Percentiles rank a stretch among this genome's conserved stretches.
These are phyloP conservation scores for Cerastis rubricosa DNA, from an alignment of 2,888 invertebrate species.

Conservation along the genomic window DNA sequence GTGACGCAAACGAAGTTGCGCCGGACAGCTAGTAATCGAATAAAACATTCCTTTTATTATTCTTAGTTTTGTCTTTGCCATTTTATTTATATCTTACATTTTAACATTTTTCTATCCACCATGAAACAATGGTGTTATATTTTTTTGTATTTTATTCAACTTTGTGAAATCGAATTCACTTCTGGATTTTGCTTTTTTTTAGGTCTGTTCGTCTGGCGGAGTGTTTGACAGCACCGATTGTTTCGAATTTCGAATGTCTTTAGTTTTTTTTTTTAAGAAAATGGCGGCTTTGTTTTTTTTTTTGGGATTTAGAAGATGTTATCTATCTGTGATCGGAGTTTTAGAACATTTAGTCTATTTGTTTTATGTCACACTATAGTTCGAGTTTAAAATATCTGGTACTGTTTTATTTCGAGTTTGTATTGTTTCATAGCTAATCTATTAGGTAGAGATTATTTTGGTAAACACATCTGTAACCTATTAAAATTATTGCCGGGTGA, in stretches of 20 bases:
- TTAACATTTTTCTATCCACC: conserved; percentile 17
- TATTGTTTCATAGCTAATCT: background rate
- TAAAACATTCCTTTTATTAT: conserved; percentile 1
- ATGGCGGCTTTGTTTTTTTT: conserved; percentile 1
- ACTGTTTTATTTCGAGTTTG: background rate
- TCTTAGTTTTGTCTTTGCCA: background rate
- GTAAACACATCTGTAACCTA: too few relatives aligned
- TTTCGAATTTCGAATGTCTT: conserved; percentile 51
- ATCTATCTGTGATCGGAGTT: conserved; percentile 42
- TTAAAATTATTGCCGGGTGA: too few relatives aligned
- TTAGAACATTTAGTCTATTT: background rate
- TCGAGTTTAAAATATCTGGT: background rate
- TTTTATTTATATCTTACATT: background rate
- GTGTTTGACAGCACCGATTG: conserved; percentile 57
- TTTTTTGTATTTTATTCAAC: conserved; percentile 20
- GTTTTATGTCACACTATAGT: conserved; percentile 1
- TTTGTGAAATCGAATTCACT: conserved; percentile 21
- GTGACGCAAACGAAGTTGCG: too few relatives aligned
- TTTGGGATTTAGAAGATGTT: conserved; percentile 27
- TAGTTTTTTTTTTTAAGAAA: conserved; percentile 6
- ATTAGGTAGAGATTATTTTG: too few relatives aligned
- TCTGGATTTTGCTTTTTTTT: conserved; percentile 21
- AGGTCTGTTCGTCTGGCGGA: conserved; percentile 30
- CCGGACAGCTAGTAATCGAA: too few relatives aligned
- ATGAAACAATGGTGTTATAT: conserved; percentile 48